Evolutionary conservation across 2,113 vertebrate species (phyloP).

Genomic region (Perca fluviatilis): DNA sequence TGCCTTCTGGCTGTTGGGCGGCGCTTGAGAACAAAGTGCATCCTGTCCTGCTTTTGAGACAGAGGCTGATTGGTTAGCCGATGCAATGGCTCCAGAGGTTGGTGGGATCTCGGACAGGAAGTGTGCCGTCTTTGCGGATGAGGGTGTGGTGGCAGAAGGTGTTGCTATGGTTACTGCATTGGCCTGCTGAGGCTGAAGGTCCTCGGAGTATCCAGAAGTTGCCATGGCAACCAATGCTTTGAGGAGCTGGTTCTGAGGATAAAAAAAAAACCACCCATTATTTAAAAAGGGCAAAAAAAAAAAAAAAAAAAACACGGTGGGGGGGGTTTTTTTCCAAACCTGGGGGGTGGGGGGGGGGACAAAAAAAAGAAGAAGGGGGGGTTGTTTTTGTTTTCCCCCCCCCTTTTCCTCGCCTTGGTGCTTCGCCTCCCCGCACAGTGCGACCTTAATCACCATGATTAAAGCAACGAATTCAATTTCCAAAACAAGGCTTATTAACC

Average conservation of each 20-base stretch:
- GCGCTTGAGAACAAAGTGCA: slow-evolving; percentile 72
- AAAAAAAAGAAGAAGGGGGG: too few species aligned
- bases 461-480: not conserved
- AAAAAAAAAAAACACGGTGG: too few species aligned
- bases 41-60: slow-evolving; percentile 69
- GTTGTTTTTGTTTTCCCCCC: too few species aligned
- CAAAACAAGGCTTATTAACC: not conserved
- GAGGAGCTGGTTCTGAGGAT: slow-evolving; percentile 63
- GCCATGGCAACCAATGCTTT: slow-evolving; percentile 87
- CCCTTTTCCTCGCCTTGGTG: too few species aligned
- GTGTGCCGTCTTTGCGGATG: slow-evolving; percentile 78
- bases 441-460: not conserved
- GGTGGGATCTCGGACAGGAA: slow-evolving; percentile 86
- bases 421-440: too few species aligned
- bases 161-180: slow-evolving; percentile 83
- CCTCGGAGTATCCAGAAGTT: slow-evolving; percentile 90
- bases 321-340: too few species aligned
- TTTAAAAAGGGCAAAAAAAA: too few species aligned
- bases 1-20: slow-evolving; percentile 76
- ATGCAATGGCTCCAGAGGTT: slow-evolving; percentile 64
- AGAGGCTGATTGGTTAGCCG: slow-evolving; percentile 58
- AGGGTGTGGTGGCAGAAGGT: slow-evolving; percentile 73
- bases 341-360: too few species aligned
- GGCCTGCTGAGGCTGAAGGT: slow-evolving; percentile 89
- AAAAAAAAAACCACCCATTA: slow-evolving; percentile 39